Evolutionary conservation across 1,140 invertebrate species (phyloP), one percentile per base, ranked within the genome.

Genomic region (Drosophila chauvacae): DNA sequence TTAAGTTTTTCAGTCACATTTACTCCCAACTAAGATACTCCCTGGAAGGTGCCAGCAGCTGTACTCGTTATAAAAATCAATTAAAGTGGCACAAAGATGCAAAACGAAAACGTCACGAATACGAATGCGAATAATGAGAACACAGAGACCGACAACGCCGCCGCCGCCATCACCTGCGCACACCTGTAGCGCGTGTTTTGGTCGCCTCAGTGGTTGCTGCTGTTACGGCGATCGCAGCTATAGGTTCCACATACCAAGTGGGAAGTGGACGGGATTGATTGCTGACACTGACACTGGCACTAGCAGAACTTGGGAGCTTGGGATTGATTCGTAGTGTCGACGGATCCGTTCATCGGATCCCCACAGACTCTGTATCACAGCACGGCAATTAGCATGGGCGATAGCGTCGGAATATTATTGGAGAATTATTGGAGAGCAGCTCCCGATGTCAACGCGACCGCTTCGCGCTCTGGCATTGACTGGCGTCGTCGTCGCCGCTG

Each of bases 381-480:
- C 57, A 20, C 50, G 39, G 30, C 61, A 78, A 61, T 66, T 69
- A 57, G 55, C 53, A 55, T 51, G 42, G 42, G 47, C 60, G 37
- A 50, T 70, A 50, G 26, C 28, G 48, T 42, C 18, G 37, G 47
- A 66, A 48, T 55, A 66, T 30, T 48, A 65, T 50, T 68, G 39
- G 51, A 62, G 65, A 50, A 72, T 66, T 73, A 76, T 79, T 86
- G 63, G 75, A 83, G 71, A 81, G 82, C 77, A 77, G 82, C 78
- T 77, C 35, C 84, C 82, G 82, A 82, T 86, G 82, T 87, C 82
- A 86, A 86, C 82, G 80, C 82, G 82, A 80, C 79, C 75, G 79
- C 70, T 82, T 87, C 84, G 80, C 83, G 83, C 81, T 87, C 83
- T 88, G 84, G 51, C 84, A 88, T 86, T 86, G 84, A 86, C 83